Percentiles rank a stretch among this genome's conserved stretches.
These are phyloP conservation scores for Drosophila atripex DNA, from an alignment of 2,888 invertebrate genomes.

Conservation along the genomic window DNA sequence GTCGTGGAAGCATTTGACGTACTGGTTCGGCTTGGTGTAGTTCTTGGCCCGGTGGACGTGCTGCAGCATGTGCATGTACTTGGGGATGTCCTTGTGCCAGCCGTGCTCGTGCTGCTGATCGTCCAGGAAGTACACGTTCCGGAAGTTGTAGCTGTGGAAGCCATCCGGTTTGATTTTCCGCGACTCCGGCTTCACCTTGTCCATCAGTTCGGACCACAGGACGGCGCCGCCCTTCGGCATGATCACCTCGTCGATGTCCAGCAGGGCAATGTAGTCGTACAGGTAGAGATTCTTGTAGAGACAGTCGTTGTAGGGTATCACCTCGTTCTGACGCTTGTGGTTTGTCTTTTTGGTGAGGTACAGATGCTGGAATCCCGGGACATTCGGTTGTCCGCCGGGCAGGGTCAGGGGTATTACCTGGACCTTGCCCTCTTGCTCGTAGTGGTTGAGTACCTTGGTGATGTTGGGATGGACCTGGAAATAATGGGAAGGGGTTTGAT, in stretches of 20 bases:
- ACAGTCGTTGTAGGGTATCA: constrained; percentile 98
- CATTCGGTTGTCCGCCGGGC: constrained; percentile 95
- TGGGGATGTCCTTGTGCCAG: constrained; percentile 91
- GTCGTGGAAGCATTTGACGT: constrained; percentile 97
- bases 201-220: constrained; percentile 92
- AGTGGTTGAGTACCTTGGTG: constrained; percentile 89
- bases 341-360: constrained; percentile 95
- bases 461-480: constrained; percentile 94
- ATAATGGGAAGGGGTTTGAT: not conserved
- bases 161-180: constrained; percentile 86
- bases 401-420: constrained; percentile 92
- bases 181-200: constrained; percentile 88
- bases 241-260: constrained; percentile 97
- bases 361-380: constrained; percentile 94
- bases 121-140: constrained; percentile 96
- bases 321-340: constrained; percentile 96
- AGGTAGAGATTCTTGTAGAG: constrained; percentile 95
- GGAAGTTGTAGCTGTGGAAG: constrained; percentile 90
- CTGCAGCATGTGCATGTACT: constrained; percentile 96
- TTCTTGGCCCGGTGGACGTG: constrained; percentile 95
- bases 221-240: constrained; percentile 90
- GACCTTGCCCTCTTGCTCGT: constrained; percentile 87
- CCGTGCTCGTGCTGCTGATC: constrained; percentile 92
- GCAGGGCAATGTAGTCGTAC: constrained; percentile 94
- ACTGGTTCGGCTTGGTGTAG: constrained; percentile 96